These are phyloP conservation scores for Chrysolina americana DNA, from an alignment of 2,888 invertebrate genomes.

Conservation along the genomic window DNA sequence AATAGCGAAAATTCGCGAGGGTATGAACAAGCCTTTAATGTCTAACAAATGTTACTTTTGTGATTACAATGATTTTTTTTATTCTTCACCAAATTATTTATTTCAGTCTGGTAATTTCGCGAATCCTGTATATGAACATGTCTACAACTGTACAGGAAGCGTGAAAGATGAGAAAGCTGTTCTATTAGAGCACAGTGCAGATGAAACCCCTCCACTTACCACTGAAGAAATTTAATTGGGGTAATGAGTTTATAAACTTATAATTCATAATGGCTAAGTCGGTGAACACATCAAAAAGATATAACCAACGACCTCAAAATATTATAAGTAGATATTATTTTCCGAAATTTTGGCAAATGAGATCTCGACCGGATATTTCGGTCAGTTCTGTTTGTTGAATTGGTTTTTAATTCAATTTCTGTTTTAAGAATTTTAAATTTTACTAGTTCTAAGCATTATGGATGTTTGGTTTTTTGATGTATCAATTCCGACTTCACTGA, in stretches of 20 bases:
- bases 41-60: background rate
- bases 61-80: background rate
- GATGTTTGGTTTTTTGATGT: no score
- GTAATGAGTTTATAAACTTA: conserved; percentile 55
- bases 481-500: no score
- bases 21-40: no score
- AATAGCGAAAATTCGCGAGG: no score
- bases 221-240: conserved; percentile 62
- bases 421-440: no score
- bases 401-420: no score
- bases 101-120: conserved; percentile 81
- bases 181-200: conserved; percentile 71
- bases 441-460: no score
- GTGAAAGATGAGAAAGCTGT: conserved; percentile 73
- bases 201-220: conserved; percentile 69
- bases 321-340: background rate
- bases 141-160: conserved; percentile 74
- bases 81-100: conserved; percentile 28
- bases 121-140: conserved; percentile 89
- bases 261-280: conserved; percentile 28
- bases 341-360: background rate
- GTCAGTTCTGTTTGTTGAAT: conserved; percentile 31
- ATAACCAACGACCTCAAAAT: background rate
- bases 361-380: background rate
- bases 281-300: conserved; percentile 14